phyloP scores from a whole-genome alignment of 2,888 invertebrate genomes.

The Mantis religiosa region DNA sequence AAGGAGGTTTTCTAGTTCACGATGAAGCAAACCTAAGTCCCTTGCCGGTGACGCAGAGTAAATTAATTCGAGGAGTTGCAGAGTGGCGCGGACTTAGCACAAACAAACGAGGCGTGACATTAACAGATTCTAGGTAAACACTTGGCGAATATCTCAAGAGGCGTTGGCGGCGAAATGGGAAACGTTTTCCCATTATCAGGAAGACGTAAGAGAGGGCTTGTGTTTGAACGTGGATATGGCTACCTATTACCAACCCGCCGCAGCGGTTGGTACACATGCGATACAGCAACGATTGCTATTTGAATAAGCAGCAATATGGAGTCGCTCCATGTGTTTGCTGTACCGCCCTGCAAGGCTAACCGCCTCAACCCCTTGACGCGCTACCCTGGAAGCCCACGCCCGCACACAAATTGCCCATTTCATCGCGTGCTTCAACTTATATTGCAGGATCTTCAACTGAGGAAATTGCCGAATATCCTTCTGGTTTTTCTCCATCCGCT shows the following conservation, averaged over 20 bases:
- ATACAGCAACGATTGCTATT: background rate
- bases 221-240: background rate
- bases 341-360: background rate
- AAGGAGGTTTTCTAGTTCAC: too few species aligned
- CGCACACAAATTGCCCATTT: background rate
- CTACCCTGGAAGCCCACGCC: background rate
- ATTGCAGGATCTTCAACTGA: background rate
- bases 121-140: background rate
- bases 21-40: background rate
- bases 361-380: background rate
- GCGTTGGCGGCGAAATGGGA: background rate
- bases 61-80: background rate
- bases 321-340: background rate
- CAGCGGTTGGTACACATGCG: background rate
- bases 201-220: background rate
- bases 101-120: background rate
- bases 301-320: background rate
- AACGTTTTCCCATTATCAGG: background rate
- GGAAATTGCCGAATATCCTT: background rate
- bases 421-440: background rate
- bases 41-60: background rate
- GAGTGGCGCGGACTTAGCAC: background rate
- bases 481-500: background rate
- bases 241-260: background rate
- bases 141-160: background rate